phyloP scores from a whole-genome alignment of 2,113 vertebrate genomes.

The Clupea harengus region DNA sequence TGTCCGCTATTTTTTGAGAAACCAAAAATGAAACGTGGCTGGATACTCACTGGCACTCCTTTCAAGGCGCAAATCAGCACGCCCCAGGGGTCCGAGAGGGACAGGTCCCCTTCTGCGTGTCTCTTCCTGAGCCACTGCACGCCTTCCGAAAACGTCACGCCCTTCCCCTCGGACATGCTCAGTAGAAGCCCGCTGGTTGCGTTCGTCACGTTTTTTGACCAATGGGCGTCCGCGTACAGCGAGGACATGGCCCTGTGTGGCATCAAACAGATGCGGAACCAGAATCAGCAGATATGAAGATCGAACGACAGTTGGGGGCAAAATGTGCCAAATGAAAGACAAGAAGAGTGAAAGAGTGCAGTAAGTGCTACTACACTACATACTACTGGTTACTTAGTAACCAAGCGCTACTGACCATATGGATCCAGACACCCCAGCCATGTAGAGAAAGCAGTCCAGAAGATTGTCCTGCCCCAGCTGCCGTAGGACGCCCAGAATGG shows the following conservation, averaged over 20 bases:
- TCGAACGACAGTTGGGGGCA: neutral
- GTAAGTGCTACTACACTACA: too few species aligned
- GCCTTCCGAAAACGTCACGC: neutral
- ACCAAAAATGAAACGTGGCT: too few species aligned
- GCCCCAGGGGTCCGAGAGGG: neutral
- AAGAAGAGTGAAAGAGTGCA: too few species aligned
- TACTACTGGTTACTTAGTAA: neutral
- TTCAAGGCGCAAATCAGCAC: neutral
- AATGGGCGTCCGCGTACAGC: neutral
- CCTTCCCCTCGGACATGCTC: neutral
- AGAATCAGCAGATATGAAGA: neutral
- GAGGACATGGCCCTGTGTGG: neutral
- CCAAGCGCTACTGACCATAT: neutral
- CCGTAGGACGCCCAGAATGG: neutral
- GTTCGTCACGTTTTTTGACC: neutral
- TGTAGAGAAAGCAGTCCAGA: neutral
- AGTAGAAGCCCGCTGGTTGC: too few species aligned
- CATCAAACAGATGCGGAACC: neutral
- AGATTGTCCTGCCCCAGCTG: neutral
- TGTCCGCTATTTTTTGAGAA: too few species aligned
- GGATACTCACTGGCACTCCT: neutral
- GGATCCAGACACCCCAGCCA: neutral
- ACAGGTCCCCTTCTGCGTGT: neutral
- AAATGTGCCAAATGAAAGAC: too few species aligned
- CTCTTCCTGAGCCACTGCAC: neutral